Conservation (phyloP, 2,888 invertebrate species). For the Dolichopus griseipennis region DNA sequence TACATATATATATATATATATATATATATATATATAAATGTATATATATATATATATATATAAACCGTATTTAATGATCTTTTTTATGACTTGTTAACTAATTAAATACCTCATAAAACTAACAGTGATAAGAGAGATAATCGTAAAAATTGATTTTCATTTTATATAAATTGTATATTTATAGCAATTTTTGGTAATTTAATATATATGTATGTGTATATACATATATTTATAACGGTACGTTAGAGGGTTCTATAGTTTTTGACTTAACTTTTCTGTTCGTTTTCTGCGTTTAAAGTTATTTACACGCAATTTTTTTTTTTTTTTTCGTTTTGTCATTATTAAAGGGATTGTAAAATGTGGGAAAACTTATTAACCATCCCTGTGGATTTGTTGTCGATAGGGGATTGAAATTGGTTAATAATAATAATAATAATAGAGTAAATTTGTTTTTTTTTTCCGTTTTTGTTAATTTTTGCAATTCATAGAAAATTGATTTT, state of each 20-base stretch:
- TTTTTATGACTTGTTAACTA: slow-evolving; percentile 6
- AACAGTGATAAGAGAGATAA: background rate
- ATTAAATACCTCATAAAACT: slow-evolving; percentile 6
- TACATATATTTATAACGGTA: background rate
- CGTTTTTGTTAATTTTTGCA: background rate
- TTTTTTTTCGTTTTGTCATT: background rate
- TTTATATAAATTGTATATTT: background rate
- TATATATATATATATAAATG: no score
- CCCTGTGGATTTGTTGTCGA: background rate
- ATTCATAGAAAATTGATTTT: background rate
- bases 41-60: no score
- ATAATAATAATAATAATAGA: no score
- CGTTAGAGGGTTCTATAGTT: no score
- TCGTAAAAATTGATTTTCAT: slow-evolving; percentile 6
- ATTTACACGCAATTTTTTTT: background rate
- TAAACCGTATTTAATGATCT: background rate
- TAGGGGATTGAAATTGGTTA: no score
- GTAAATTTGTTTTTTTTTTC: no score
- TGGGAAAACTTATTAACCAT: background rate
- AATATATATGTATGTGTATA: background rate
- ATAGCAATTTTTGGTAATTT: no score
- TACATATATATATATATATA: no score
- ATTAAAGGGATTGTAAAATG: background rate
- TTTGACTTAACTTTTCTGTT: background rate
- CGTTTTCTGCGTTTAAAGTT: background rate